Evolutionary conservation across 2,888 invertebrate species (phyloP).

Genomic region (Athrips mouffetella): DNA sequence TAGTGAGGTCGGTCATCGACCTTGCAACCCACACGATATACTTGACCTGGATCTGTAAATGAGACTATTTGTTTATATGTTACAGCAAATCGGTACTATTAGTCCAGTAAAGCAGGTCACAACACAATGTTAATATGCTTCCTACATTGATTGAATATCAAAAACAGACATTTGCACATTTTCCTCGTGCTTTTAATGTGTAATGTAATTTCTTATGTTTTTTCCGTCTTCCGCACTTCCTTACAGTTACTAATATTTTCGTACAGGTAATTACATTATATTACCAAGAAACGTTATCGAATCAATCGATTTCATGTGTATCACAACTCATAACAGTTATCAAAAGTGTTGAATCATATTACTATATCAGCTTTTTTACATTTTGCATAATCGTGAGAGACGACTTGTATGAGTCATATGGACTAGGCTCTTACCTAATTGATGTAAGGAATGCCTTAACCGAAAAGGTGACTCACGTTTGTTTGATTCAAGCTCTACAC

Average conservation of each 20-base stretch:
- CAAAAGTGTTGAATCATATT: conserved; percentile 6
- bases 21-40: too few species aligned
- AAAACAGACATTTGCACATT: too few species aligned
- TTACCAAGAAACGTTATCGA: neutral
- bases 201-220: neutral
- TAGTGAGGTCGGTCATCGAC: too few species aligned
- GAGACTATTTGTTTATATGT: too few species aligned
- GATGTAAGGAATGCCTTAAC: conserved; percentile 43
- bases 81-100: too few species aligned
- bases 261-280: neutral
- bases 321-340: neutral
- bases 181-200: too few species aligned
- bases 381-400: conserved; percentile 14
- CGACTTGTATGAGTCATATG: conserved; percentile 26
- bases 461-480: conserved; percentile 27
- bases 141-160: too few species aligned
- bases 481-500: neutral
- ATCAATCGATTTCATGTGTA: neutral
- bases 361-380: conserved; percentile 11
- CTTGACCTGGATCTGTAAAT: too few species aligned
- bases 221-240: neutral
- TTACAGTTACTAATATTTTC: neutral
- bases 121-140: too few species aligned
- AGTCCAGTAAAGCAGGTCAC: too few species aligned
- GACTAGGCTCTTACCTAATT: conserved; percentile 42